Evolutionary conservation across 2,113 vertebrate species (phyloP).

Genomic region (Gallinago media): DNA sequence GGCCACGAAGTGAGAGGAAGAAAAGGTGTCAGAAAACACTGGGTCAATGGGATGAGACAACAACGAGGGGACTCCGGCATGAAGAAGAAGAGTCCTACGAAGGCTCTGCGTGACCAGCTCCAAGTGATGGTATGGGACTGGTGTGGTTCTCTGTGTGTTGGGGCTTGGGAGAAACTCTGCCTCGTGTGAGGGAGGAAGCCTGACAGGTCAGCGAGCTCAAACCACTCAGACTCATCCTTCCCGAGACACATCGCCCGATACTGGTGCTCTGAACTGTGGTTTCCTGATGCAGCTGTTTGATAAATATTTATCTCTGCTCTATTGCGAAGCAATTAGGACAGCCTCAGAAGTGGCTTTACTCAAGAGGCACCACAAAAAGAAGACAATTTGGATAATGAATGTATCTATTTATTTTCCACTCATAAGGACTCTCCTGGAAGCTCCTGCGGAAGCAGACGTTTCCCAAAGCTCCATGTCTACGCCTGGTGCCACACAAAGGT

Average conservation of each 20-base stretch:
- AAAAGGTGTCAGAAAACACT: conserved; percentile 33
- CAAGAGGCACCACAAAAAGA: conserved; percentile 58
- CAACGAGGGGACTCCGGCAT: accelerated
- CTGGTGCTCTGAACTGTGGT: conserved; percentile 46
- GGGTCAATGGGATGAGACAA: not conserved
- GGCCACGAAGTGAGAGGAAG: conserved; percentile 24
- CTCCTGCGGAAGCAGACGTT: conserved; percentile 5
- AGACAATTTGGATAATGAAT: conserved; percentile 40
- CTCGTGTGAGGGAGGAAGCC: conserved; percentile 21
- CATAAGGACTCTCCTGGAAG: conserved; percentile 9
- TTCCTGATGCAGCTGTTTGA: conserved; percentile 66
- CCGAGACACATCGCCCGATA: not conserved
- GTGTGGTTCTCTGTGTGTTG: not conserved
- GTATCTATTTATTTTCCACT: conserved; percentile 44
- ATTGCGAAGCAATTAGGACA: conserved; percentile 52
- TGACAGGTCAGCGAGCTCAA: conserved; percentile 38
- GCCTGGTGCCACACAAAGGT: accelerated
- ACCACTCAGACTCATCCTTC: conserved; percentile 58
- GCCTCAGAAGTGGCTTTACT: conserved; percentile 60
- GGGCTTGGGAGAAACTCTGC: not conserved
- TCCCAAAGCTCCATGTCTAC: not conserved
- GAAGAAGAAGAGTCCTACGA: not conserved
- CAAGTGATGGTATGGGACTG: not conserved
- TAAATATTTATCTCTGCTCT: conserved; percentile 68
- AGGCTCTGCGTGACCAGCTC: not conserved